Evolutionary conservation across 2,797 vertebrate species (phyloP).

Genomic region (Gallinago solitaria): DNA sequence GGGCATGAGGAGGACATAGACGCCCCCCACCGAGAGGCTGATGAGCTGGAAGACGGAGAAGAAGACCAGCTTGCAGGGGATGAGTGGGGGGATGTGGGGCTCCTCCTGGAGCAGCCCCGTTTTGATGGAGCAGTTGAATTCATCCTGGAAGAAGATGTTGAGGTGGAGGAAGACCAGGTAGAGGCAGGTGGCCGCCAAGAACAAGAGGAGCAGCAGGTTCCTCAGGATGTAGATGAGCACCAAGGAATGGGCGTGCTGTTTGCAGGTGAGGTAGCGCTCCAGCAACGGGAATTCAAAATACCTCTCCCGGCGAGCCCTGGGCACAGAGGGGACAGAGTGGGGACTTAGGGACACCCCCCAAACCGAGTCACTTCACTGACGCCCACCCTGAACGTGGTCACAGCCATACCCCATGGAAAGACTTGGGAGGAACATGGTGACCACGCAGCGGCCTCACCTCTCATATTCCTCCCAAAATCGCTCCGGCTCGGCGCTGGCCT

Average conservation of each 20-base stretch:
- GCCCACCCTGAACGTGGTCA: fast-evolving
- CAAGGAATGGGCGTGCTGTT: constrained; percentile 89
- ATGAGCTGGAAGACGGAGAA: constrained; percentile 91
- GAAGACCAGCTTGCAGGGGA: constrained; percentile 92
- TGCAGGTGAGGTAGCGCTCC: constrained; percentile 92
- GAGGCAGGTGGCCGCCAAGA: constrained; percentile 88
- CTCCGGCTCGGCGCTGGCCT: constrained; percentile 81
- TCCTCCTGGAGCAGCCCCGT: constrained; percentile 84
- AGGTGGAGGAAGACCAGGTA: constrained; percentile 94
- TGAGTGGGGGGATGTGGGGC: constrained; percentile 78
- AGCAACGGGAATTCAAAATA: constrained; percentile 97
- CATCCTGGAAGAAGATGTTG: constrained; percentile 89
- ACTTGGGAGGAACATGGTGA: fast-evolving
- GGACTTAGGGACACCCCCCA: not conserved
- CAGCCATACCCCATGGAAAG: fast-evolving
- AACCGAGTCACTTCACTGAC: not conserved
- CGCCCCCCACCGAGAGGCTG: constrained; percentile 83
- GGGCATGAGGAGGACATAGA: constrained; percentile 87
- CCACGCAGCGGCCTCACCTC: constrained; percentile 78
- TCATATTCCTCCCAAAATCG: constrained; percentile 91
- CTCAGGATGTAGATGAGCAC: constrained; percentile 89
- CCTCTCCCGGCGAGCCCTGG: constrained; percentile 88
- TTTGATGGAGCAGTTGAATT: constrained; percentile 93
- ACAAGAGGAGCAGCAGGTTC: constrained; percentile 88
- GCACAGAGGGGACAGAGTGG: not conserved